Evolutionary conservation across 2,888 invertebrate species (phyloP), one percentile per base, ranked within the genome.

Genomic region (Cataglyphis livida): DNA sequence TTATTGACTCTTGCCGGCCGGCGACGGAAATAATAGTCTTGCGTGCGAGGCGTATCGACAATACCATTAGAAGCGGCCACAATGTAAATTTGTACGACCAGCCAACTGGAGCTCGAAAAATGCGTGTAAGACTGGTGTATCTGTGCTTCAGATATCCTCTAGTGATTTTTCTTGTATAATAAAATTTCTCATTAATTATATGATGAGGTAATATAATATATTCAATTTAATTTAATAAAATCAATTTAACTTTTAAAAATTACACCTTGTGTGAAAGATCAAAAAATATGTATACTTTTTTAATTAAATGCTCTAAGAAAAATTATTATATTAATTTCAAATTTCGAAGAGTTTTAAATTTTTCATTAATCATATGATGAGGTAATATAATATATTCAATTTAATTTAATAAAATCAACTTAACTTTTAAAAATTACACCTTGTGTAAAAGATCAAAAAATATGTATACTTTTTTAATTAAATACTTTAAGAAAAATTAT

Each of bases 1-100:
- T 85, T 86, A 85, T 86, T 83, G 76, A 83, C 85, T 82, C 74
- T 48, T 70, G 78, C 38, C 64, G 54, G 28, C 35, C 54, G n/a
- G 18, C 32, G 62, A 70, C 62, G 41, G 75, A 48, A 82, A 57
- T 64, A 51, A 76, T 75, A 75, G 75, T 81, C 57, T 57, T 25
- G 78, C 12, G 59, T 62, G 59, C 41, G 54, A 59, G 71, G 41
- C 48, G 78, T 70, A 79, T 79, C 84, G 65, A 65, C 62, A 65
- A 48, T 82, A 71, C 85, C 85, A 76, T 87, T 83, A 78, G 59
- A 78, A 70, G 44, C 54, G 59, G 28, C 3, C 61, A 62, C 74
- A 51, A 61, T 75, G 74, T 62, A 81, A 71, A 81, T 71, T 75
- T 62, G 54, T 41, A 62, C 62, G 75, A 62, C n/a, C 38, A 62